Evolutionary conservation across 2,888 invertebrate species (phyloP), one percentile per base, ranked within the genome.

Genomic region (Pachliopta kotzebuea): DNA sequence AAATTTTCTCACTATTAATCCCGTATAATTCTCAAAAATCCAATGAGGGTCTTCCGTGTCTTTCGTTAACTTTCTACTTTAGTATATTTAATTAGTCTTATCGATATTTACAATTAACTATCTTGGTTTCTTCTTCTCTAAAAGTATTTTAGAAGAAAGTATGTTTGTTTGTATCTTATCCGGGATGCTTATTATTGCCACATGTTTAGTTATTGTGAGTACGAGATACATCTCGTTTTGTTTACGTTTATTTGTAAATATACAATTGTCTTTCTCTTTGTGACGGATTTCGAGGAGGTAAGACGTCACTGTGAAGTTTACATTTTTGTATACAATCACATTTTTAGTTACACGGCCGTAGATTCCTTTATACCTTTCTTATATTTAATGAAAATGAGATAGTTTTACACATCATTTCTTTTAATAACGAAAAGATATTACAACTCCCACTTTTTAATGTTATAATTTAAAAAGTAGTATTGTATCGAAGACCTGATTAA

Each of bases 181-280:
- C 18, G 50, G 21, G 14, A 9, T 52, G 50, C 11, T 52, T 52
- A 14, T 23, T 45, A 37, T 57, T 45, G 45, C 21, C 31, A 18
- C 52, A 54, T 50, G 14, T 60, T 37, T 29, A 50, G 56, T 62
- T 31, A 56, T 56, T 49, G 50, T 45, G 24, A 18, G 52, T 24
- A 23, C 50, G 56, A 65, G 64, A 65, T 65, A 60, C 23, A 50
- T 60, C 55, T 60, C 56, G 8, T 11, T 1, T n/a, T n/a, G 45
- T 45, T n/a, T 45, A 45, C 58, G 14, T 57, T 7, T 54, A 52
- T 65, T 65, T 56, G 60, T 65, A 65, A 60, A 65, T 56, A 65
- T 42, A 21, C 58, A 29, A 56, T 54, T 63, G 56, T 56, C 24
- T 57, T 29, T 50, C 31, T 55, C 54, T 60, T 64, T 64, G 59